Evolutionary conservation across 2,797 vertebrate genomes (phyloP).

Genomic region (Brachyalestes nurse): DNA sequence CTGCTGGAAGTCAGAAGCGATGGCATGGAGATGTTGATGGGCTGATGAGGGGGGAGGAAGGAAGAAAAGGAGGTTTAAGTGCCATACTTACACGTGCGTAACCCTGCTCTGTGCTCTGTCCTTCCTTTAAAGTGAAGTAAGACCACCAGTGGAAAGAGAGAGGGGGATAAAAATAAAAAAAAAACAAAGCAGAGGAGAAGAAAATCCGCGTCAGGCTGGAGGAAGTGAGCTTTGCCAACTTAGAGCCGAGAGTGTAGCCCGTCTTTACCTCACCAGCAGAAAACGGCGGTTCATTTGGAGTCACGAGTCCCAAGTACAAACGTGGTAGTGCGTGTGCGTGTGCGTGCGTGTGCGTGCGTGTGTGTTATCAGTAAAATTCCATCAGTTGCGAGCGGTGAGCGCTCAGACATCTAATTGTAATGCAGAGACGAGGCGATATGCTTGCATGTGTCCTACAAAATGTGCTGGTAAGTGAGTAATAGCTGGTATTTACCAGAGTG

Average conservation of each 20-base stretch:
- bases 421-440: constrained; percentile 81
- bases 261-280: constrained; percentile 45
- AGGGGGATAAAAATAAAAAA: neutral
- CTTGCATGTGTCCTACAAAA: constrained; percentile 80
- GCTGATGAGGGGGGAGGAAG: constrained; percentile 23
- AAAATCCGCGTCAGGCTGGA: constrained; percentile 69
- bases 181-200: constrained; percentile 54
- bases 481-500: constrained; percentile 79
- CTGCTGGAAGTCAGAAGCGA: constrained; percentile 55
- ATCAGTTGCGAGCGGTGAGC: constrained; percentile 84
- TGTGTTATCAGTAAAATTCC: constrained; percentile 84
- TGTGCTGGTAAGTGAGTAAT: constrained; percentile 84
- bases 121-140: neutral
- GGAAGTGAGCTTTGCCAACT: neutral
- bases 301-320: constrained; percentile 74
- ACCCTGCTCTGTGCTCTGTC: constrained; percentile 4
- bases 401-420: constrained; percentile 82
- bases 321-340: too few relatives aligned
- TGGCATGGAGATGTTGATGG: neutral
- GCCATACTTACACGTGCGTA: constrained; percentile 64
- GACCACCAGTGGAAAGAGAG: neutral
- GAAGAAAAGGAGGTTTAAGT: constrained; percentile 3
- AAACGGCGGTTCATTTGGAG: constrained; percentile 67
- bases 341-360: too few relatives aligned
- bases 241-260: neutral